Conservation (phyloP, 2,888 invertebrate species). For the Lochmaea capreae region DNA sequence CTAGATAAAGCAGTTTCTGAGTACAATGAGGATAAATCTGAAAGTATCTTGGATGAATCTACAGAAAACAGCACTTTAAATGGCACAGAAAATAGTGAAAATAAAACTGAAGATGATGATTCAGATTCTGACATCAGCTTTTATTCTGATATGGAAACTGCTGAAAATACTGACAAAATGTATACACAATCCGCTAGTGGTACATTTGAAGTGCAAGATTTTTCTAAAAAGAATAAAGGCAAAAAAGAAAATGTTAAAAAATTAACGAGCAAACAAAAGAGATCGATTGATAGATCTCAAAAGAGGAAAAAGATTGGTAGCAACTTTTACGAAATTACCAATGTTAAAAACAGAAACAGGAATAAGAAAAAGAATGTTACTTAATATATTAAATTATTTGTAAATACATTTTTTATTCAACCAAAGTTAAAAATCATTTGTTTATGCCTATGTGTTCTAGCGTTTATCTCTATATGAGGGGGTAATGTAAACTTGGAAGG, state of each 20-base stretch:
- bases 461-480: background rate
- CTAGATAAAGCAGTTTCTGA: conserved; percentile 56
- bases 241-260: conserved; percentile 65
- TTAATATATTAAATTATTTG: background rate
- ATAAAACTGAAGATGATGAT: conserved; percentile 54
- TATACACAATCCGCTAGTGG: conserved; percentile 63
- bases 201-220: conserved; percentile 66
- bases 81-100: conserved; percentile 34
- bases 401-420: background rate
- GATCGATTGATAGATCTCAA: conserved; percentile 79
- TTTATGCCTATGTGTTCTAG: background rate
- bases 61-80: conserved; percentile 37
- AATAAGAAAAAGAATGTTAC: conserved; percentile 70
- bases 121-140: conserved; percentile 75
- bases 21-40: conserved; percentile 63
- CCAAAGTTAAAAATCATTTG: background rate
- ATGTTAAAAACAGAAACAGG: conserved; percentile 89
- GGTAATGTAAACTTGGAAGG: too few relatives aligned
- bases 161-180: conserved; percentile 68
- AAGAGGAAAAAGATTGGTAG: conserved; percentile 87
- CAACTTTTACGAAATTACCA: conserved; percentile 89
- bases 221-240: conserved; percentile 48
- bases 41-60: conserved; percentile 63
- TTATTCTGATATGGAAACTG: conserved; percentile 75
- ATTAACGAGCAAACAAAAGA: conserved; percentile 80